Base-by-base conservation (phyloP, 2,113 vertebrate species). In the Athene cunicularia region DNA sequence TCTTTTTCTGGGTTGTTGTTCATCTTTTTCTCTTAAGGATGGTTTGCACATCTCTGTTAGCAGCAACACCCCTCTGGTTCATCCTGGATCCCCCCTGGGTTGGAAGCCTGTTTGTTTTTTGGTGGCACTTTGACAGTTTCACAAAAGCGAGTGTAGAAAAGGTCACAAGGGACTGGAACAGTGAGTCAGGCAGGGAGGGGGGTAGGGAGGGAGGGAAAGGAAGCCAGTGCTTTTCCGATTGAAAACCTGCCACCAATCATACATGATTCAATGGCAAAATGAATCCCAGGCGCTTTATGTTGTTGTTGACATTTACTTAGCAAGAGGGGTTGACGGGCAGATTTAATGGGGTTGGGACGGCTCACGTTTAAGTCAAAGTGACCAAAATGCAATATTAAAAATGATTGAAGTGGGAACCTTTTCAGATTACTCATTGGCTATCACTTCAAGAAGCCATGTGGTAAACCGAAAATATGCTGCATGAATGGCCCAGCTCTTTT, bases 381-480 rank as follows among this genome's bases (percentile, higher is more conserved):
- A 93, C 94, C 88, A 11, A 82, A 89, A 90, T 35, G 83, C 72
- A 75, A 85, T 76, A 83, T 45, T 83, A 41, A 76, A 71, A 84
- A 76, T 71, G 85, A 93, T 82, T 95, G 95, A 95, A 97, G 93
- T 93, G 93, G 96, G 92, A 92, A 90, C 80, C 74, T 79, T 82
- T 88, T 81, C 85, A 88, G 92, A 85, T 94, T 89, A 79, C 88
- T 93, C 85, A 71, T 30, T 85, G 80, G 86, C 86, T 70, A 91
- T 68, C 58, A n/a, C 86, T 93, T 94, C 93, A 77, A 93, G 90
- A 83, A 95, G 67, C 91, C 87, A 49, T 96, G 96, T 88, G 96
- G 96, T 96, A 90, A 97, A 95, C 96, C 96, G 21, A 92, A 97
- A 96, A 64, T 96, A 95, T 94, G 94, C 86, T 18, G 71, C 62